phyloP scores from a whole-genome alignment of 2,113 vertebrate genomes.

The Spilogale gracilis region DNA sequence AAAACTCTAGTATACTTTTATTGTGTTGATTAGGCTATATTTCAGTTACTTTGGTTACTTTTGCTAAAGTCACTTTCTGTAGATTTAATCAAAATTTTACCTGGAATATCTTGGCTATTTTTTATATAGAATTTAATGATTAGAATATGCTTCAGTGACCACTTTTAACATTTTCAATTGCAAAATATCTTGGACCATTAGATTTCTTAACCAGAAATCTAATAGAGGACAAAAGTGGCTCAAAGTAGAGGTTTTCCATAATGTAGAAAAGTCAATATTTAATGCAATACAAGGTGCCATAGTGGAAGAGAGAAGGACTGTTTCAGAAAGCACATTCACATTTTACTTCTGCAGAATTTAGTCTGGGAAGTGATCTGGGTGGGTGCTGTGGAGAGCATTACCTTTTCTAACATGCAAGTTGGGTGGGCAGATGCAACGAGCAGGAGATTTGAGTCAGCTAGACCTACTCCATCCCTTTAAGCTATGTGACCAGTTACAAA shows the following conservation, averaged over 20 bases:
- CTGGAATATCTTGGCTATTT: background rate
- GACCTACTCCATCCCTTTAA: background rate
- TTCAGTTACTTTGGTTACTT: constrained; percentile 26
- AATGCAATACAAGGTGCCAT: background rate
- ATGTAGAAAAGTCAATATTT: background rate
- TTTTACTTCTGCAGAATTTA: constrained; percentile 38
- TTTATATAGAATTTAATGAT: background rate
- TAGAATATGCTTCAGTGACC: background rate
- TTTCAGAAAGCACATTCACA: background rate
- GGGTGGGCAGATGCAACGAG: background rate
- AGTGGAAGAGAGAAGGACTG: background rate
- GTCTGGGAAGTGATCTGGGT: background rate
- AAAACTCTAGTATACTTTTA: constrained; percentile 20
- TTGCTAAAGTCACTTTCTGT: background rate
- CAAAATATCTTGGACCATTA: constrained; percentile 19
- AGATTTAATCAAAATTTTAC: background rate
- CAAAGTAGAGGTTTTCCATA: background rate
- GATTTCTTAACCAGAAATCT: constrained; percentile 45
- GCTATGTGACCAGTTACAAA: background rate
- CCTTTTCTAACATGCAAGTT: background rate
- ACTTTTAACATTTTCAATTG: constrained; percentile 44
- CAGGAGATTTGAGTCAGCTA: background rate
- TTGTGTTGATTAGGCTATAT: background rate
- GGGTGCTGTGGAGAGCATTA: background rate
- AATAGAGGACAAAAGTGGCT: background rate